Evolutionary conservation across 1,140 invertebrate genomes (phyloP).

Genomic region (Mercenaria mercenaria): DNA sequence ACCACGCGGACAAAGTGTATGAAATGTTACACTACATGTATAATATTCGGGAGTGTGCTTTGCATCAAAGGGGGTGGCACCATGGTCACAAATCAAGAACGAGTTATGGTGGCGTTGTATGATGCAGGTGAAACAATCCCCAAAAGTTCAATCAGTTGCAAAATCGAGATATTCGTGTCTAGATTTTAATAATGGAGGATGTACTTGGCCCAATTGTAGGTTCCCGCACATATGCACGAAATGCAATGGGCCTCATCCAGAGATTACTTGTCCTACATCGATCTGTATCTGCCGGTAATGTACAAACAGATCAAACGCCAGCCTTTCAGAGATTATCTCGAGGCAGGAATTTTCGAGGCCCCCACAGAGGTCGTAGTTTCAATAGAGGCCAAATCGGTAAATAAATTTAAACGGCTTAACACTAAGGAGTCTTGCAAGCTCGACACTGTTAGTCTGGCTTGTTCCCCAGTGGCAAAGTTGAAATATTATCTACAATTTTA

Average conservation of each 20-base stretch:
- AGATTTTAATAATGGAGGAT: not conserved
- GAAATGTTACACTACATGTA: constrained; percentile 35
- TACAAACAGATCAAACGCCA: not conserved
- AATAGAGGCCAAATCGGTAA: not conserved
- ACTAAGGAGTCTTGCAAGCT: not conserved
- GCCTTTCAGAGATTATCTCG: not conserved
- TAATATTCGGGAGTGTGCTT: constrained; percentile 18
- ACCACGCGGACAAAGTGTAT: not conserved
- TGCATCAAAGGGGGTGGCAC: not conserved
- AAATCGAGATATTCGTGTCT: not conserved
- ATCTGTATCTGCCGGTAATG: not conserved
- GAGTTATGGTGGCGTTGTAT: constrained; percentile 19
- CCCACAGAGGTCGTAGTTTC: too few species aligned
- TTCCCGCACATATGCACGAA: not conserved
- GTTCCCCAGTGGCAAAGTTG: not conserved
- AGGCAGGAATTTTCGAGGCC: not conserved
- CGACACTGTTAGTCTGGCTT: not conserved
- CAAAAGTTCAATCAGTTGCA: not conserved
- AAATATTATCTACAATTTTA: not conserved
- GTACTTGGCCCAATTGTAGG: not conserved
- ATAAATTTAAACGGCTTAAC: not conserved
- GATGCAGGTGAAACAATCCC: not conserved
- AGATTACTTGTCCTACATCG: not conserved
- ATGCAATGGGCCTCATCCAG: too few species aligned
- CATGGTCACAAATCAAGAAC: constrained; percentile 6